A percentile compares a stretch with the other conserved stretches of the same genome.
Evolutionary conservation across 2,113 vertebrate species (phyloP).

Genomic region (Zosterops borbonicus): DNA sequence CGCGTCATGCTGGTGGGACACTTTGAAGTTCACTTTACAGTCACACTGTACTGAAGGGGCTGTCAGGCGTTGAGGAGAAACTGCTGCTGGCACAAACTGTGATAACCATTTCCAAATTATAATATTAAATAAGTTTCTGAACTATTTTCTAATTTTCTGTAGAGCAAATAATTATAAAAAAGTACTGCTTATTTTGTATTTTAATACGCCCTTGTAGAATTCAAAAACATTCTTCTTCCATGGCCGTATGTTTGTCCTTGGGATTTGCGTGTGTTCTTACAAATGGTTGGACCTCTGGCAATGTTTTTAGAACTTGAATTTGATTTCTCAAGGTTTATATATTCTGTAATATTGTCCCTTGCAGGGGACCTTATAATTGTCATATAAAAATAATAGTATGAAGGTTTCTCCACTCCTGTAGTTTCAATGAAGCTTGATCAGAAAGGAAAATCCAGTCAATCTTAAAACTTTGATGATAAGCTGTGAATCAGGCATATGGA

Average conservation of each 20-base stretch:
- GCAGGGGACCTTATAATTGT: neutral
- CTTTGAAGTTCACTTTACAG: neutral
- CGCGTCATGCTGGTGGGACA: rapidly evolving
- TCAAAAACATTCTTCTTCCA: neutral
- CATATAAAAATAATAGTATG: neutral
- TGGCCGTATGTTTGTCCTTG: neutral
- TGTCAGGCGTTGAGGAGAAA: neutral
- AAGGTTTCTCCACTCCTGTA: neutral
- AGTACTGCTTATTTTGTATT: neutral
- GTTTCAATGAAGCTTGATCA: neutral
- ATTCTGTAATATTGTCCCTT: neutral
- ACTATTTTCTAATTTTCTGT: neutral
- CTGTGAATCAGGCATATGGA: neutral
- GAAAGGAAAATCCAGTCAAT: neutral
- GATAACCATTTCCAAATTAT: neutral
- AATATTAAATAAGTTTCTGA: neutral
- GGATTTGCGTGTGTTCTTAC: neutral
- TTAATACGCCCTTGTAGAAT: neutral
- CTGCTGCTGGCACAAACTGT: neutral
- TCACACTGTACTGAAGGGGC: neutral
- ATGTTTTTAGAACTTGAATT: neutral
- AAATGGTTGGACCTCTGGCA: neutral
- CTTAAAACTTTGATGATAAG: neutral
- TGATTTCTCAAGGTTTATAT: neutral
- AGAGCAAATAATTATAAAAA: neutral